Base-by-base conservation (phyloP, 30 jellyfish, hydroid and myxozoan genomes). In the Chironex yamaguchii region DNA sequence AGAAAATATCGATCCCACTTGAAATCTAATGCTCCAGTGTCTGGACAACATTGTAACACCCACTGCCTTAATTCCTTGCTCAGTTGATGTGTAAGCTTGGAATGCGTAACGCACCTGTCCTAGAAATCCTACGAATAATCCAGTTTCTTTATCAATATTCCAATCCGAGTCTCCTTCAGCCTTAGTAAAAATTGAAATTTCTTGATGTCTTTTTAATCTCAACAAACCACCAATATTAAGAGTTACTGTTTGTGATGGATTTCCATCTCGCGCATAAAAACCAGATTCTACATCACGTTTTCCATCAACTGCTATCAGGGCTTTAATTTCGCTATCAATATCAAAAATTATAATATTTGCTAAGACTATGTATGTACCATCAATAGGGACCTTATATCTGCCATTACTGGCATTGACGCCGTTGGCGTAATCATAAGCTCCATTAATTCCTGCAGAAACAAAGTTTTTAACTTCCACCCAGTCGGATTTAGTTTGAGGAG, bases 121-220 rank as follows among this genome's bases (percentile, higher is more conserved):
- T 34, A 89, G 34, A 67, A 68, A 94, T 14, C 97, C 94, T 36
- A 89, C 89, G 32, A 91, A 80, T 29, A 94, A 74, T 1, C 97
- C 97, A 22, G 91, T 48, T 35, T 79, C 58, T 33, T 69, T 79
- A 24, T 76, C 66, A 62, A 93, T 71, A 0, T 81, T 69, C 98
- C 98, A 93, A 53, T 93, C 98, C 26, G 92, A 48, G 67, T 93
- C 98, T 0, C 80, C 81, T 2, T 84, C 82, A 13, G 98, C 72
- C 11, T 87, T 29, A 17, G 88, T 67, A 70, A 35, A 63, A 0
- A 83, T 64, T 36, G 52, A 93, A 0, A 87, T 72, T 52, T 85
- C 80, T 30, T 93, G 92, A 9, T 52, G 68, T 28, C 79, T 49
- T 36, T 81, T 51, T 25, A 93, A 88, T 11, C 58, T 63, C 71